Conservation (phyloP, 2,888 invertebrate genomes). For the Dasysyrphus tricinctus region DNA sequence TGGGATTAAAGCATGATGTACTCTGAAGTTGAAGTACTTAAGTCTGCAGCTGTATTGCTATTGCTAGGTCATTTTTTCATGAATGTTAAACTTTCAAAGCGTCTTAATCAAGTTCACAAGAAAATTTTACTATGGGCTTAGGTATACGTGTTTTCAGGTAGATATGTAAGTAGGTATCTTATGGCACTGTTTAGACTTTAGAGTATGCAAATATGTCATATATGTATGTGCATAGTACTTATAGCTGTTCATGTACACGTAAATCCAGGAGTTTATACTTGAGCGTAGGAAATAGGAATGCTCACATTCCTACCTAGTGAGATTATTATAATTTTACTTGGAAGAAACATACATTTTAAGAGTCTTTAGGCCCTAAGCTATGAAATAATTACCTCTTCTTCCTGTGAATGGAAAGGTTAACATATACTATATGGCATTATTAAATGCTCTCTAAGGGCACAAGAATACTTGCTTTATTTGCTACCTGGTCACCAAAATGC, state of each 20-base stretch:
- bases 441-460: constrained; percentile 52
- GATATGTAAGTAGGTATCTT: not conserved
- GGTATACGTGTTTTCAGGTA: not conserved
- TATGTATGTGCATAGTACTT: constrained; percentile 20
- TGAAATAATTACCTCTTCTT: constrained; percentile 70
- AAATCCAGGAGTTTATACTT: constrained; percentile 22
- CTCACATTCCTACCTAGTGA: constrained; percentile 37
- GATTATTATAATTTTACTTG: constrained; percentile 65
- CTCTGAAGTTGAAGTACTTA: constrained; percentile 18
- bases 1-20: constrained; percentile 24
- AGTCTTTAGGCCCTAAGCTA: constrained; percentile 63
- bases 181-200: constrained; percentile 13
- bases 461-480: constrained; percentile 56
- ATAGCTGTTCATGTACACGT: not conserved
- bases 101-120: constrained; percentile 42
- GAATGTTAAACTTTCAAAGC: constrained; percentile 36
- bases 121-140: constrained; percentile 18
- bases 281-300: constrained; percentile 32
- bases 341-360: constrained; percentile 53
- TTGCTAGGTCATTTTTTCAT: constrained; percentile 33
- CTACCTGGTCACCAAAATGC: constrained; percentile 64
- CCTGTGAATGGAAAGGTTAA: constrained; percentile 55
- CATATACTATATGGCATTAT: constrained; percentile 55
- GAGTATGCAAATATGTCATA: constrained; percentile 14
- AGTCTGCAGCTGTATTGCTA: constrained; percentile 19